Percentiles rank a stretch among this genome's conserved stretches.
Conservation (phyloP, 2,797 vertebrate species). For the Darevskia mixta region DNA sequence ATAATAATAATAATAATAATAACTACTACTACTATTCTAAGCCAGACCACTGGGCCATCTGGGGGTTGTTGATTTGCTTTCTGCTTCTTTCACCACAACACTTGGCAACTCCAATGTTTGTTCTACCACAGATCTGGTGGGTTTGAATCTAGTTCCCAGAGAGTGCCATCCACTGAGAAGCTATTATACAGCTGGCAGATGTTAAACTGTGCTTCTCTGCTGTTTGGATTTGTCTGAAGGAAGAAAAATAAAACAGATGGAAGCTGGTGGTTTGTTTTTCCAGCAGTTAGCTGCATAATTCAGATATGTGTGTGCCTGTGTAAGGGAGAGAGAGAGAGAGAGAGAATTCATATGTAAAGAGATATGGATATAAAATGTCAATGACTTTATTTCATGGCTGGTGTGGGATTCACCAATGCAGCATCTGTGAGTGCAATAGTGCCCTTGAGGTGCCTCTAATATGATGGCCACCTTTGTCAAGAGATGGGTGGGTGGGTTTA, state of each 20-base stretch:
- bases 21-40: too few species aligned
- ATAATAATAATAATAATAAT: too few species aligned
- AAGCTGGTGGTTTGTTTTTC: neutral
- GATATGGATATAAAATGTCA: neutral
- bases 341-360: neutral
- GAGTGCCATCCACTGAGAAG: neutral
- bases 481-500: too few species aligned
- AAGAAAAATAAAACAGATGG: constrained; percentile 19
- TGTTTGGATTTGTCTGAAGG: constrained; percentile 6
- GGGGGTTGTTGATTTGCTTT: neutral
- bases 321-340: neutral
- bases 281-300: neutral
- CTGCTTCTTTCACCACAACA: neutral
- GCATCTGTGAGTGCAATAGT: too few species aligned
- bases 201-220: neutral
- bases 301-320: neutral
- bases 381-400: too few species aligned
- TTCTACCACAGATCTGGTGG: neutral
- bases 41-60: too few species aligned
- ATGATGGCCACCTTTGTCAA: too few species aligned
- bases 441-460: too few species aligned
- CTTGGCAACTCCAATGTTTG: neutral
- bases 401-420: too few species aligned
- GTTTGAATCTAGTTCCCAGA: neutral
- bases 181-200: constrained; percentile 15